These are phyloP conservation scores for Hypomecis atomaria DNA, from an alignment of 2,888 invertebrate genomes.

Conservation along the genomic window DNA sequence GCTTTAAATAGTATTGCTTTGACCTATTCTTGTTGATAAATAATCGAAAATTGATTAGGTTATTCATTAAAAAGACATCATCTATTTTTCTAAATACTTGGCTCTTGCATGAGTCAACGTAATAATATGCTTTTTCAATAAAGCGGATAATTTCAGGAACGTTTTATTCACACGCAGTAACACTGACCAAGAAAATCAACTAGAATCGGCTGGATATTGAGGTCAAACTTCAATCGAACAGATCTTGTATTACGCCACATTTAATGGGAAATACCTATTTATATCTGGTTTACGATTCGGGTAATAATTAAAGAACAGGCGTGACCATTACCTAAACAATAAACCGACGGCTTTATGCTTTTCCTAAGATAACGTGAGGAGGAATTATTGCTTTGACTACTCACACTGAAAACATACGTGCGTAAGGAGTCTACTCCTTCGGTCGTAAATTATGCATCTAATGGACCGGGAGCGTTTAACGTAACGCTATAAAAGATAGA, in stretches of 20 bases:
- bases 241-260: conserved; percentile 57
- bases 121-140: conserved; percentile 1
- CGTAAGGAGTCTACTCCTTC: conserved; percentile 50
- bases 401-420: conserved; percentile 61
- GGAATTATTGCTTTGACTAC: conserved; percentile 60
- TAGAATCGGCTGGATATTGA: conserved; percentile 45
- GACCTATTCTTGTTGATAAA: too few relatives aligned
- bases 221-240: conserved; percentile 57
- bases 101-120: conserved; percentile 5
- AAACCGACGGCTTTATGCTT: conserved; percentile 63
- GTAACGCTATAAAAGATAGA: conserved; percentile 16
- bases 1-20: conserved; percentile 1
- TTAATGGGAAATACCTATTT: conserved; percentile 63
- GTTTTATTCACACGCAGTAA: not conserved
- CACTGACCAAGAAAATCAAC: conserved; percentile 21
- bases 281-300: conserved; percentile 58
- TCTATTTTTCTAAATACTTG: too few relatives aligned
- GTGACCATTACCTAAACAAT: conserved; percentile 62
- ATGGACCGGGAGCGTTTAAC: conserved; percentile 28
- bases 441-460: conserved; percentile 35
- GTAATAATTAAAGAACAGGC: conserved; percentile 67
- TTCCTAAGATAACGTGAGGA: conserved; percentile 58
- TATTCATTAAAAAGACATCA: too few relatives aligned
- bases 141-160: not conserved
- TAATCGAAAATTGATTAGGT: too few relatives aligned